phyloP scores from a whole-genome alignment of 2,888 invertebrate genomes.

The Euzophera pinguis region DNA sequence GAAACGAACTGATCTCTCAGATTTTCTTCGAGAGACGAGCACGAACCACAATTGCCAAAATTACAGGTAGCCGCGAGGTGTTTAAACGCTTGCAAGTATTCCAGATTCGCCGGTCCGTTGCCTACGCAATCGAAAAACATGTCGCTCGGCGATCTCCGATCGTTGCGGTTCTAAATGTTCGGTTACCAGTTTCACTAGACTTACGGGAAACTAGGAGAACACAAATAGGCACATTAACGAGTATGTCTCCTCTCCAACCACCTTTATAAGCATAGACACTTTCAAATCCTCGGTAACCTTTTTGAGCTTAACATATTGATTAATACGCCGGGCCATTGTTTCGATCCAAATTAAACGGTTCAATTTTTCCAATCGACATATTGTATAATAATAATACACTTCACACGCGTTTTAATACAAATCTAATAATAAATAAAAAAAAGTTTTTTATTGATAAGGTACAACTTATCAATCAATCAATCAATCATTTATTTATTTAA shows the following conservation, averaged over 20 bases:
- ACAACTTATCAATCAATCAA: too few species aligned
- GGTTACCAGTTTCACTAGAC: background rate
- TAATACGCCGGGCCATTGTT: background rate
- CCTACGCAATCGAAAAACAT: background rate
- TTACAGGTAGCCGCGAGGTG: background rate
- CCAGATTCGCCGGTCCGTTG: background rate
- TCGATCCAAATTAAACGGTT: background rate
- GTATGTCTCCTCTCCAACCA: background rate
- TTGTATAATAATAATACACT: too few species aligned
- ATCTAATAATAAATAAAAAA: too few species aligned
- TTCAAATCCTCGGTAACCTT: background rate
- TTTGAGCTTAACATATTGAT: background rate
- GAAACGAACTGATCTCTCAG: slow-evolving; percentile 22
- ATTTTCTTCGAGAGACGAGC: slow-evolving; percentile 18
- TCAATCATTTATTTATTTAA: too few species aligned
- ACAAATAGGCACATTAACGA: background rate
- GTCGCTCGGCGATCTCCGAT: background rate
- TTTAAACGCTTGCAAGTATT: background rate
- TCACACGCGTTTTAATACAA: too few species aligned
- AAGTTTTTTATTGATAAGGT: too few species aligned
- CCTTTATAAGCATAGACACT: background rate
- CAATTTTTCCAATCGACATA: background rate
- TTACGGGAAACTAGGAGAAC: background rate
- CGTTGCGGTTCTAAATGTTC: background rate
- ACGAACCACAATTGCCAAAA: background rate